Evolutionary conservation across 2,888 invertebrate genomes (phyloP), one percentile per base, ranked within the genome.

Genomic region (Andrena trimmerana): DNA sequence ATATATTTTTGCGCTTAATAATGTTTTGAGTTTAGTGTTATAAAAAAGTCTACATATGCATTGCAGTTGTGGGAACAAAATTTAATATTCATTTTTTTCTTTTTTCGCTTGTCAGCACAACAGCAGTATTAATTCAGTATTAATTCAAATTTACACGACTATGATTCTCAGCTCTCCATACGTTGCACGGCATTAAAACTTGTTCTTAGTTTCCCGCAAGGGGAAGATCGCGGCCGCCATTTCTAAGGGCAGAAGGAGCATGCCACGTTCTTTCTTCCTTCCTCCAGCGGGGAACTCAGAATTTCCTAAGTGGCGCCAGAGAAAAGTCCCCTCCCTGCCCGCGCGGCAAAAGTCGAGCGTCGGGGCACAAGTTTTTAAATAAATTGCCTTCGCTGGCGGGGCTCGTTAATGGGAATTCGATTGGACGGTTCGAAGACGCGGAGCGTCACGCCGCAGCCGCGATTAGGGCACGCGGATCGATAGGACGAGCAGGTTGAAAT

Each of bases 381-480:
- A 54, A 67, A 42, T 65, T 66, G 73, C 65, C 65, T 73, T 27
- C 66, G 13, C 36, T 10, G 20, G 60, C 13, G 20, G 42, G 8
- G 24, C 42, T 48, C 71, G 59, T 50, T 62, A 70, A 62, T 31
- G 60, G 50, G 42, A n/a, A 62, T 70, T 70, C 70, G 70, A 70
- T 70, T 60, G 60, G 13, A 16, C 59, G 24, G 71, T 59, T 62
- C 71, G 50, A 71, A 59, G 60, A 8, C 63, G 33, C 0, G 13
- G 20, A 33, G 36, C 33, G 36, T 69, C 36, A 31, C 16, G 57
- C 42, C n/a, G 59, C 36, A 29, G 27, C 57, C 36, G 7, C 31
- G 62, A 62, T 71, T 71, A 71, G 31, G 42, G 31, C 5, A 57
- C 16, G 2, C 16, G 48, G 29, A 71, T 62, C 71, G 71, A 62